Evolutionary conservation across 1,140 invertebrate species (phyloP).

Genomic region (Conus ventricosus): DNA sequence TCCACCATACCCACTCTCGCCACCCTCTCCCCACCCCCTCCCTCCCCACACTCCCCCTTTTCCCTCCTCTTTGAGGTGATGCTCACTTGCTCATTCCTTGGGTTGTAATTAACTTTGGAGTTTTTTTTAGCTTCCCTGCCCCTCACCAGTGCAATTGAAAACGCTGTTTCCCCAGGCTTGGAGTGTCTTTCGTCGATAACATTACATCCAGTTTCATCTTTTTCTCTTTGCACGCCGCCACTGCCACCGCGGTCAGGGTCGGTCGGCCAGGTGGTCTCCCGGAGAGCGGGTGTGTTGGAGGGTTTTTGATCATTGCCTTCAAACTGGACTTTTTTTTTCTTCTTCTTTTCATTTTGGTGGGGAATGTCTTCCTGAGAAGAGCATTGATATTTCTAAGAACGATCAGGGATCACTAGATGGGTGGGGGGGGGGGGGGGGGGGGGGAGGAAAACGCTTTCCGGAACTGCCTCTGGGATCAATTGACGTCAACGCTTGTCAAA

Average conservation of each 20-base stretch:
- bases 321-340: background rate
- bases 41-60: background rate
- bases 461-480: background rate
- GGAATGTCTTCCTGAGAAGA: background rate
- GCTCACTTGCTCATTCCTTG: background rate
- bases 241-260: background rate
- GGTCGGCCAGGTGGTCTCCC: background rate
- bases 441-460: background rate
- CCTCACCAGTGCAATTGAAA: background rate
- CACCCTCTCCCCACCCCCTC: background rate
- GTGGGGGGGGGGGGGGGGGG: background rate
- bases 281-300: background rate
- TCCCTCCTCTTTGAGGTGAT: background rate
- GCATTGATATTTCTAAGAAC: background rate
- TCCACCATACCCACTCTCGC: background rate
- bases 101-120: background rate
- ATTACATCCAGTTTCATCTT: slow-evolving; percentile 3
- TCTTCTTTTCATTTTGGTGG: background rate
- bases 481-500: background rate
- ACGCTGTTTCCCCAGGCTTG: background rate
- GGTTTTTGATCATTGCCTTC: slow-evolving; percentile 7
- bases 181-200: background rate
- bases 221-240: background rate
- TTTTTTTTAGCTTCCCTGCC: background rate
- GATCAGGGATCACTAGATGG: background rate